Base-by-base conservation (phyloP, 2,113 vertebrate genomes). In the Melospiza georgiana region DNA sequence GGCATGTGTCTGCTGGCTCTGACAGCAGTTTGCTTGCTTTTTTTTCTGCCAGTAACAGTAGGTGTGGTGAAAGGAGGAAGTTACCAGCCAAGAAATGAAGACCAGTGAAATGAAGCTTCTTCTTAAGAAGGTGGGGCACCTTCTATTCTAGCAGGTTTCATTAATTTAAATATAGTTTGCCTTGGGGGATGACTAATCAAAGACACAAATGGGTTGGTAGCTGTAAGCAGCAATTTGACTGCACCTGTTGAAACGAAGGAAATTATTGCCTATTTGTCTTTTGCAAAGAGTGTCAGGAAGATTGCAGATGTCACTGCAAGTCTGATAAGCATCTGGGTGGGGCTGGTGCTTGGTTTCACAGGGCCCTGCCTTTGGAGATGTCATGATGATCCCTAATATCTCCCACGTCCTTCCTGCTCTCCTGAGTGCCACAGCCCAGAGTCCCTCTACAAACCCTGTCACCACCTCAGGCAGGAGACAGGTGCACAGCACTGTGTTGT, bases 41-140 rank as follows among this genome's bases (percentile, higher is more conserved):
- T 81, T 80, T 76, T 62, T 10, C 80, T 51, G 67, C 65, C 10
- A 30, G 48, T 62, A 80, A 18, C 54, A 33, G 62, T 72, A 96
- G 92, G 97, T 94, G 94, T 91, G 94, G 96, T 96, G 93, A 95
- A 91, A 94, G 61, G 85, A 97, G 97, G 97, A 98, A 97, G 96
- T 93, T 94, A 73, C 83, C 18, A 77, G 91, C 58, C 68, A 73
- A 90, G 44, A 66, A 87, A 87, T 63, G 57, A 71, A 89, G 91
- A 86, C 58, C 6, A 35, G 65, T 67, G 87, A 93, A 84, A 68
- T 30, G 41, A 63, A 89, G 51, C 96, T 96, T 79, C 96, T 95
- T 93, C 96, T 88, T 67, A 91, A 84, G 87, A 91, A 97, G 95
- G 92, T 95, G 92, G 59, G 74, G 95, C 95, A 74, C 48, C 71